A percentile compares a stretch with the other conserved stretches of the same genome.
Conservation (phyloP, 2,113 vertebrate species). For the Forbesichthys agassizii region DNA sequence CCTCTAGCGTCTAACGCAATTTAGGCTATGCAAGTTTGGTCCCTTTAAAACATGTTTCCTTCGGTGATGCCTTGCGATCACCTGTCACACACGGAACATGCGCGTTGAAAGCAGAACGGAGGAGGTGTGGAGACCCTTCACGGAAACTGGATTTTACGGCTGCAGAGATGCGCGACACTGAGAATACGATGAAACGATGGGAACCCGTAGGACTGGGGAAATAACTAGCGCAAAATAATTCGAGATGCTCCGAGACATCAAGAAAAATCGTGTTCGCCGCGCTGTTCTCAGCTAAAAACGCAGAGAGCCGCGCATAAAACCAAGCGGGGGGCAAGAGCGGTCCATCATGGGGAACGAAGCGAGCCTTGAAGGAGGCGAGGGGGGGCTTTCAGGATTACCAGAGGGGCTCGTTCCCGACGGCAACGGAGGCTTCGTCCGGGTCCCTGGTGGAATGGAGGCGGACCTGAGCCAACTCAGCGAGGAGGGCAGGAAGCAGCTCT, state of each 20-base stretch:
- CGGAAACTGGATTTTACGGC: conserved; percentile 59
- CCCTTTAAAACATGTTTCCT: conserved; percentile 67
- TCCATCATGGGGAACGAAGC: conserved; percentile 96
- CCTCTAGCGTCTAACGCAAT: neutral
- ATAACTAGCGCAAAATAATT: conserved; percentile 44
- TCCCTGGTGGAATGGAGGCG: conserved; percentile 82
- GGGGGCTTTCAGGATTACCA: conserved; percentile 77
- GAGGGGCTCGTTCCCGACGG: conserved; percentile 85
- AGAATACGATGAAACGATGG: conserved; percentile 45
- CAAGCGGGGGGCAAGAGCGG: conserved; percentile 60
- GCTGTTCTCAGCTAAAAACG: conserved; percentile 55
- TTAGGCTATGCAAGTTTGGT: conserved; percentile 31
- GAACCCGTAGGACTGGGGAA: conserved; percentile 21
- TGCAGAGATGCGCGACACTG: conserved; percentile 68
- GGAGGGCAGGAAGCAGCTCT: conserved; percentile 89
- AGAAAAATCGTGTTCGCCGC: conserved; percentile 35
- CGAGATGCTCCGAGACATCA: conserved; percentile 55
- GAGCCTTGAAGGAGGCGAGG: conserved; percentile 91
- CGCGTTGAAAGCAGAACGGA: conserved; percentile 62
- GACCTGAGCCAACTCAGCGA: conserved; percentile 90
- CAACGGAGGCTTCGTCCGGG: conserved; percentile 78
- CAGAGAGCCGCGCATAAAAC: conserved; percentile 19
- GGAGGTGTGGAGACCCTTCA: conserved; percentile 53
- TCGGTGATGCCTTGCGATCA: conserved; percentile 66
- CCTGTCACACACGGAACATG: conserved; percentile 77